Conservation (phyloP, 64 coral and sea anemone species). For the Pocillopora damicornis region DNA sequence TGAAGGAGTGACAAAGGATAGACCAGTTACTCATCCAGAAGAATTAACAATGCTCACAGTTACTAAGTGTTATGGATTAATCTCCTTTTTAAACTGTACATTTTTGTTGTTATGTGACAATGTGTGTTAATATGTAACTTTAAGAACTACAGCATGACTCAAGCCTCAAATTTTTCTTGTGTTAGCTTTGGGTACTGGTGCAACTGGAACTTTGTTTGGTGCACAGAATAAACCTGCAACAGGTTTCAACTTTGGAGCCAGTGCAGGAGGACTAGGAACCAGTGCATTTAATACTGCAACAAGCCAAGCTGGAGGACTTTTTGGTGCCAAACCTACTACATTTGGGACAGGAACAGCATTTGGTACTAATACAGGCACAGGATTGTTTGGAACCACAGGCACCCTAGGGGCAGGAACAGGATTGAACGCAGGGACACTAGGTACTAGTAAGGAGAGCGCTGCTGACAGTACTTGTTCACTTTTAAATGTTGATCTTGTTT, state of each 20-base stretch:
- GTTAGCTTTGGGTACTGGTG: conserved; percentile 35
- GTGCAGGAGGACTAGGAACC: conserved; percentile 51
- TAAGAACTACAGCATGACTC: neutral
- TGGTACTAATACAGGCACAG: conserved; percentile 43
- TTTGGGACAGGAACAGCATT: conserved; percentile 50
- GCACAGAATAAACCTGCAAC: conserved; percentile 46
- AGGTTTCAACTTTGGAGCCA: conserved; percentile 67
- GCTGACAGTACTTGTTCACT: too few relatives aligned
- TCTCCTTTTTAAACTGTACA: too few relatives aligned
- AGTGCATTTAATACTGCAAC: conserved; percentile 50
- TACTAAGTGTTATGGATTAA: too few relatives aligned
- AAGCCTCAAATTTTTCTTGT: neutral
- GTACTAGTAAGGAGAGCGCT: conserved; percentile 3
- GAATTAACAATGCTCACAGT: too few relatives aligned
- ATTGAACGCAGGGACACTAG: conserved; percentile 52
- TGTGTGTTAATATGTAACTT: neutral
- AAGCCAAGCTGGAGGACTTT: conserved; percentile 15
- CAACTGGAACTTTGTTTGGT: conserved; percentile 67
- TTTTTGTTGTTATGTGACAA: too few relatives aligned
- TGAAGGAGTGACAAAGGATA: too few relatives aligned
- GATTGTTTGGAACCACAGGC: conserved; percentile 62
- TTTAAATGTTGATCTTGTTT: too few relatives aligned
- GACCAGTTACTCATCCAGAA: too few relatives aligned
- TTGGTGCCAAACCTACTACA: conserved; percentile 50
- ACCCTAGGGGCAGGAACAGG: conserved; percentile 50